These are phyloP conservation scores for Chloropsis hardwickii DNA, from an alignment of 2,113 vertebrate species.

Conservation along the genomic window DNA sequence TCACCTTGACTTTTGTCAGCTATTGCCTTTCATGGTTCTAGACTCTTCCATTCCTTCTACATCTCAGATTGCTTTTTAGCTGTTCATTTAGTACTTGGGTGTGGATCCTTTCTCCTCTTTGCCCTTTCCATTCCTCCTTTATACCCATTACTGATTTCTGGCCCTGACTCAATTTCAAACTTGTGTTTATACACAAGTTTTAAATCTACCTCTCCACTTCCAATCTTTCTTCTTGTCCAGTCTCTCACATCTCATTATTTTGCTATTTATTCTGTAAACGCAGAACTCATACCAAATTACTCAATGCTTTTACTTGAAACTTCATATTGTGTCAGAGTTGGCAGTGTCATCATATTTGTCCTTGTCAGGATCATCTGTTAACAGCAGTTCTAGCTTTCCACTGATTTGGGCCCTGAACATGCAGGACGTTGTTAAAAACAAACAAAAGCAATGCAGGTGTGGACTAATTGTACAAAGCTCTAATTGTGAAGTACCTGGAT, in stretches of 20 bases:
- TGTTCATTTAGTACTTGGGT: not conserved
- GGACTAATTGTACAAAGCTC: not conserved
- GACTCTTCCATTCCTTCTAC: not conserved
- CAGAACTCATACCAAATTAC: not conserved
- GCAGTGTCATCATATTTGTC: not conserved
- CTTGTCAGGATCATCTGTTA: not conserved
- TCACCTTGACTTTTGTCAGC: not conserved
- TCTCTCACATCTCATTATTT: not conserved
- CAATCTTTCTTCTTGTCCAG: not conserved
- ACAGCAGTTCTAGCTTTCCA: not conserved
- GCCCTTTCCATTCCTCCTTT: not conserved
- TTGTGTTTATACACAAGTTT: not conserved
- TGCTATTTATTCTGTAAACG: slow-evolving; percentile 10
- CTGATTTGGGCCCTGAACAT: not conserved
- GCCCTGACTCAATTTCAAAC: not conserved
- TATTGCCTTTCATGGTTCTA: not conserved
- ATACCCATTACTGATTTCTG: not conserved
- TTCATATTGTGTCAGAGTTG: not conserved
- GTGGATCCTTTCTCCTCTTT: not conserved
- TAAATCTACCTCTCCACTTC: not conserved
- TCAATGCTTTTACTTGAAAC: not conserved
- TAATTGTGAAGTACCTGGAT: not conserved
- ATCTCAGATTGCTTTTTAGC: not conserved
- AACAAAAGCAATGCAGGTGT: not conserved
- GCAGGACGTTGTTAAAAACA: not conserved